Base-by-base conservation (phyloP, 2,113 vertebrate species). In the Bubo bubo region DNA sequence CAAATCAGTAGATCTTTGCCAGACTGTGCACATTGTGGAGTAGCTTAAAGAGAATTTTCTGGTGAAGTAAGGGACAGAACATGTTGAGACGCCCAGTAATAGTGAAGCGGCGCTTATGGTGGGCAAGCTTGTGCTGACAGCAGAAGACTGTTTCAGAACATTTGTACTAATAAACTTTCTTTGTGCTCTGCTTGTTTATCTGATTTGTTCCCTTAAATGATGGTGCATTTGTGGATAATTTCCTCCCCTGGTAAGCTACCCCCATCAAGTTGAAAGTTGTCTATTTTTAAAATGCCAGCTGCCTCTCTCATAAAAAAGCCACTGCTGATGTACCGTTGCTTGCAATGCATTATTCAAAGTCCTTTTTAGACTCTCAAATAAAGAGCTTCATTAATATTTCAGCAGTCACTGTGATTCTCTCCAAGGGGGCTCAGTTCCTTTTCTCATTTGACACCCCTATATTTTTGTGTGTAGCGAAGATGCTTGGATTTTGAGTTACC, bases 301-400 rank as follows among this genome's bases (percentile, higher is more conserved):
- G 94, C 90, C 79, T 97, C 92, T 94, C 1, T 0, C 88, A 95
- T 94, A 92, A 95, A 94, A 95, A 97, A 96, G 77, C 93, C 83
- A 39, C 79, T 79, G 92, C 89, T 96, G 92, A 95, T 97, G 68
- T 94, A 88, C 76, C n/a, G 20, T 94, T 96, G 92, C 95, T 91
- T 93, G 92, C 94, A 94, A 95, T 97, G 91, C 88, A 97, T 97
- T 97, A 97, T 97, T 98, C 92, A 97, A 96, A 94, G 91, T 95
- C 92, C 91, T 96, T 97, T 98, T 97, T 95, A 96, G 92, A 80
- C 60, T 92, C 82, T 87, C 88, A 70, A 81, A 93, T 97, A 97
- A 95, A 97, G 80, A 93, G 86, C 77, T 94, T 96, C 95, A 95
- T 97, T 96, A 96, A 96, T 97, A 97, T 97, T 97, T 96, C 90